phyloP scores from a whole-genome alignment of 2,888 invertebrate genomes.

The Cyaniris semiargus region DNA sequence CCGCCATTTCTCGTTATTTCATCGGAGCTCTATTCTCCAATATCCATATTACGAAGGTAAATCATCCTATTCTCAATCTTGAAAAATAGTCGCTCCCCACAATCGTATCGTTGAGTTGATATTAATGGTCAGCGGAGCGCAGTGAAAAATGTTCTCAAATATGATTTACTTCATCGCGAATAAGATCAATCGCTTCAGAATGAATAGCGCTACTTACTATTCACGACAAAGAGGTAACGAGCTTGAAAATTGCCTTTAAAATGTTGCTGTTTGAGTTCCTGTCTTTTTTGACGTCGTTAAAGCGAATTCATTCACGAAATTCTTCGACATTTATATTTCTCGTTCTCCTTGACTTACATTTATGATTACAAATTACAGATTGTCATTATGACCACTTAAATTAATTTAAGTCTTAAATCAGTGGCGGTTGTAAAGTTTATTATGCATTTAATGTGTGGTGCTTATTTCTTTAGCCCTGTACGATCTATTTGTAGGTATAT shows the following conservation, averaged over 20 bases:
- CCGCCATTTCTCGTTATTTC: not conserved
- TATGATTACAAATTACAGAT: slow-evolving; percentile 21
- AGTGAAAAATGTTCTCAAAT: slow-evolving; percentile 17
- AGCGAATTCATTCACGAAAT: slow-evolving; percentile 11
- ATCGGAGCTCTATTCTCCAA: not conserved
- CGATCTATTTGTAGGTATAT: slow-evolving; percentile 38
- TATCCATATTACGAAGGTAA: not conserved
- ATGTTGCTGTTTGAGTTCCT: not conserved
- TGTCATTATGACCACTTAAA: slow-evolving; percentile 20
- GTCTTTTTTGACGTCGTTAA: not conserved
- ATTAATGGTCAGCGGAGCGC: slow-evolving; percentile 1
- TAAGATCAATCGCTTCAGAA: not conserved
- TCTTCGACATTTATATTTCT: not conserved
- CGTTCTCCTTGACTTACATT: slow-evolving; percentile 21
- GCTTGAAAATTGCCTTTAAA: not conserved
- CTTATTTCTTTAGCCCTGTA: slow-evolving; percentile 36
- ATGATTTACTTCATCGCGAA: slow-evolving; percentile 1
- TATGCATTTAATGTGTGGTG: slow-evolving; percentile 36
- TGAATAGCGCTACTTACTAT: slow-evolving; percentile 1
- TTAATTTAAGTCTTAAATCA: slow-evolving; percentile 29
- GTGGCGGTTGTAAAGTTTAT: slow-evolving; percentile 37
- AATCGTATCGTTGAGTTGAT: not conserved
- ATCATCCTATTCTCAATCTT: not conserved
- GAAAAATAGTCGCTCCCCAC: not conserved
- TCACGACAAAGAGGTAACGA: not conserved